Percentiles rank a stretch among this genome's conserved stretches.
Conservation (phyloP, 2,113 vertebrate species). For the Raja brachyura region DNA sequence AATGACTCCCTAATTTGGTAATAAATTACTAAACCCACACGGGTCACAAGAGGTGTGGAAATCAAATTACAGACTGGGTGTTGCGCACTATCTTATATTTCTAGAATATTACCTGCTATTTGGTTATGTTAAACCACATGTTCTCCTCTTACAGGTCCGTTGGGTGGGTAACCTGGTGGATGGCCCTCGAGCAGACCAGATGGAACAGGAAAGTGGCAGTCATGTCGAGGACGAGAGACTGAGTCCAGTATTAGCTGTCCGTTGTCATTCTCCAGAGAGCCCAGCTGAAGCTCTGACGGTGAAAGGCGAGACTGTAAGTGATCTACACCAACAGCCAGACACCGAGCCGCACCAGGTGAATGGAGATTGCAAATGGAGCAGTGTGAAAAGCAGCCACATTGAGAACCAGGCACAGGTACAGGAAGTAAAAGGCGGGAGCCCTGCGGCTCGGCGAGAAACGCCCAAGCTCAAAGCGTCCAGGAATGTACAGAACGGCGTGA, state of each 20-base stretch:
- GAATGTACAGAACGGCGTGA: constrained; percentile 75
- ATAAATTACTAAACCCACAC: not conserved
- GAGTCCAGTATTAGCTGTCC: constrained; percentile 66
- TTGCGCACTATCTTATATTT: not conserved
- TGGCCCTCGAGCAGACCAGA: constrained; percentile 93
- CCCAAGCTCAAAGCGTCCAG: constrained; percentile 59
- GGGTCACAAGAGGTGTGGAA: not conserved
- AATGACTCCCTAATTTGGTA: not conserved
- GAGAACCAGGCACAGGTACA: constrained; percentile 61
- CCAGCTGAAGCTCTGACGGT: constrained; percentile 57
- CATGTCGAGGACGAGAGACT: constrained; percentile 87
- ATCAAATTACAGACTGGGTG: not conserved
- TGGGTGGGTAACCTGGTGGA: constrained; percentile 84
- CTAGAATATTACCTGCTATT: not conserved
- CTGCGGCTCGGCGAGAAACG: constrained; percentile 57
- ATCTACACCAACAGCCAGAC: constrained; percentile 54
- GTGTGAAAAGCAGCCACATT: constrained; percentile 57
- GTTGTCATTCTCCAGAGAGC: constrained; percentile 58
- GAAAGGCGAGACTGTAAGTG: constrained; percentile 76
- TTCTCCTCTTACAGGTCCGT: constrained; percentile 57
- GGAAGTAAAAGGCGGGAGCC: constrained; percentile 59
- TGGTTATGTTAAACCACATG: not conserved
- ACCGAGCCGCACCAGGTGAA: constrained; percentile 62
- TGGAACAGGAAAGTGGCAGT: constrained; percentile 89
- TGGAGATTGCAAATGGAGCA: constrained; percentile 64